Evolutionary conservation across 2,888 invertebrate genomes (phyloP).

Genomic region (Drosophila tripunctata): DNA sequence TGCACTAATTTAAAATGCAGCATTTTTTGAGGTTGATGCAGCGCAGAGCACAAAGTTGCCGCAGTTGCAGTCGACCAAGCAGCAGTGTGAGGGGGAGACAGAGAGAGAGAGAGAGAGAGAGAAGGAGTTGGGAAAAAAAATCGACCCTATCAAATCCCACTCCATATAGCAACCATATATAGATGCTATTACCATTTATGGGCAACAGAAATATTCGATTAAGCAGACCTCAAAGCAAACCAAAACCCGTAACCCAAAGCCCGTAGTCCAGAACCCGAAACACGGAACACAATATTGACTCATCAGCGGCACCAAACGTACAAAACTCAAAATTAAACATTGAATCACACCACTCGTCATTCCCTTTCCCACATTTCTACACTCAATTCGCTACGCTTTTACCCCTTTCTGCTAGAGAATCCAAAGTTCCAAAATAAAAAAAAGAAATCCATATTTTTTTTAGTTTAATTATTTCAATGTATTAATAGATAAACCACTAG

Average conservation of each 20-base stretch:
- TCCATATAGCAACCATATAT: neutral
- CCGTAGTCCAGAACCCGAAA: too few species aligned
- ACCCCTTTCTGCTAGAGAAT: too few species aligned
- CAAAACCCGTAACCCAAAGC: neutral
- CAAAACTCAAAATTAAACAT: constrained; percentile 12
- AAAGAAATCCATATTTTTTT: too few species aligned
- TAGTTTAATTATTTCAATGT: too few species aligned
- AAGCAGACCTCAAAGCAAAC: constrained; percentile 55
- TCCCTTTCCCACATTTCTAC: neutral
- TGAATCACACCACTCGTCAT: constrained; percentile 1
- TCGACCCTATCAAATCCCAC: neutral
- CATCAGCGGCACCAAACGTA: constrained; percentile 29
- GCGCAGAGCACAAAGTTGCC: constrained; percentile 7
- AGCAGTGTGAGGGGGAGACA: too few species aligned
- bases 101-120: neutral
- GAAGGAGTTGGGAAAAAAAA: too few species aligned
- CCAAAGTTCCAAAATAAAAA: too few species aligned
- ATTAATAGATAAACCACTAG: too few species aligned
- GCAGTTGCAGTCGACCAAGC: neutral
- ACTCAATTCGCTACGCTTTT: neutral
- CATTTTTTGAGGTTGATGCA: constrained; percentile 44
- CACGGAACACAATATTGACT: constrained; percentile 27
- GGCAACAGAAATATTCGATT: constrained; percentile 76
- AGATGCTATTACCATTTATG: constrained; percentile 68
- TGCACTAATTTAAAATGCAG: constrained; percentile 82